Conservation (phyloP, 2,113 vertebrate species). For the Neofelis nebulosa region DNA sequence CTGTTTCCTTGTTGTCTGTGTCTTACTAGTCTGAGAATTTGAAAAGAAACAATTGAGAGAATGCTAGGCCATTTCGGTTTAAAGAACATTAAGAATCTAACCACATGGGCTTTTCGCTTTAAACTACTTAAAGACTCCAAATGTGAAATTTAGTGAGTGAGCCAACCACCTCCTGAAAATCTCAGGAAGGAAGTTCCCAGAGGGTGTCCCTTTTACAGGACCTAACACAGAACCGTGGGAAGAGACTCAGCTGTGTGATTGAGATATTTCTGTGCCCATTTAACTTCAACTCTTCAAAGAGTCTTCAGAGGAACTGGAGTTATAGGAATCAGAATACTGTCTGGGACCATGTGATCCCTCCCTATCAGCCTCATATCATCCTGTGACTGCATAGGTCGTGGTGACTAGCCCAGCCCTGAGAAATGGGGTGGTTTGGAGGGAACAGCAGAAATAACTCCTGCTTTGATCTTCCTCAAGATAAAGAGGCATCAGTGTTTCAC, state of each 20-base stretch:
- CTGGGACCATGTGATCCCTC: not conserved
- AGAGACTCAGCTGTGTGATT: not conserved
- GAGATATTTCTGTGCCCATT: not conserved
- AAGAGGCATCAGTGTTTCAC: conserved; percentile 70
- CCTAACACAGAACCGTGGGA: not conserved
- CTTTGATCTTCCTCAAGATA: conserved; percentile 70
- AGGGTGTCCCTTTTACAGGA: not conserved
- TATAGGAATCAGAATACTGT: conserved; percentile 5
- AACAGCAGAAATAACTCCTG: conserved; percentile 54
- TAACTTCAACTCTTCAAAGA: conserved; percentile 44
- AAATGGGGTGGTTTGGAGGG: conserved; percentile 16
- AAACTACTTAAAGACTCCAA: not conserved
- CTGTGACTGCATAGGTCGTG: not conserved
- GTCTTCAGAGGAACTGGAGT: conserved; percentile 42
- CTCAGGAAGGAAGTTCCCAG: conserved; percentile 13
- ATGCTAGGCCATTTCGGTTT: not conserved
- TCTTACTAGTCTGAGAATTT: conserved; percentile 14
- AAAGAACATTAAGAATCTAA: not conserved
- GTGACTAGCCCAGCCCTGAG: not conserved
- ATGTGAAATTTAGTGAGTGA: conserved; percentile 11
- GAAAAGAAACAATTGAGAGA: conserved; percentile 33
- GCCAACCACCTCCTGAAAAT: not conserved
- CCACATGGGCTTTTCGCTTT: not conserved
- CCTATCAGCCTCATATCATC: not conserved
- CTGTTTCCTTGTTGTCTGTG: not conserved